Base-by-base conservation (phyloP, 2,797 vertebrate genomes). In the Pteropus rufus region DNA sequence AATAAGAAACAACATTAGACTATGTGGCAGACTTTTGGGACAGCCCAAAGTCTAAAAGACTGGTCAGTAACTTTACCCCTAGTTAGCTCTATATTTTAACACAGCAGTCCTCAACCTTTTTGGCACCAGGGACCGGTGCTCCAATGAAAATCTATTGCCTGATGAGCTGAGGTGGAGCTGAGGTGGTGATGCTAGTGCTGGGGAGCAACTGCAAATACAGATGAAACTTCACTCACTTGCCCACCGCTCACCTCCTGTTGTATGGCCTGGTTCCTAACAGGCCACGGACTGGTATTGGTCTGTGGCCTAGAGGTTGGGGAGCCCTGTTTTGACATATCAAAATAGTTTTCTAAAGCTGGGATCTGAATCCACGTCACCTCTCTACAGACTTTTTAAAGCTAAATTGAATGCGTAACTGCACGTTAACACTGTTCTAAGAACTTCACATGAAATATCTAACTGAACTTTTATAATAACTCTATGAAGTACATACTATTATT, bases 391-490 rank as follows among this genome's bases (percentile, higher is more conserved):
- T 93, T 89, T 36, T 65, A 73, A 76, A 88, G 58, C n/a, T 91
- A 56, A 92, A 84, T 5, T n/a, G 12, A 93, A 77, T 44, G 16
- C 52, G 54, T 44, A 77, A 72, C 31, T 85, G 69, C 29, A 72
- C 39, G 41, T 12, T 46, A 89, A n/a, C 5, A 41, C 36, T 89
- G 29, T 79, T 80, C 36, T 72, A 93, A 89, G 26, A 95, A 86
- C 18, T 67, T 94, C 80, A 89, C 58, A 64, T 73, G 52, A 31
- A 90, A 67, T 54, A 91, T 44, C 49, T 79, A 73, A 84, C 44
- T 84, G 88, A 92, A 36, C 85, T 89, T 92, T 95, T 52, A 46
- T 44, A 80, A 49, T 46, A 85, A 72, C 60, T 72, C 34, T 88
- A 65, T 76, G 34, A 86, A 90, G 34, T 31, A 83, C 23, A 73